A percentile compares a stretch with the other conserved stretches of the same genome.
phyloP scores from a whole-genome alignment of 2,888 invertebrate genomes.

The Dicranocentrus wangi region DNA sequence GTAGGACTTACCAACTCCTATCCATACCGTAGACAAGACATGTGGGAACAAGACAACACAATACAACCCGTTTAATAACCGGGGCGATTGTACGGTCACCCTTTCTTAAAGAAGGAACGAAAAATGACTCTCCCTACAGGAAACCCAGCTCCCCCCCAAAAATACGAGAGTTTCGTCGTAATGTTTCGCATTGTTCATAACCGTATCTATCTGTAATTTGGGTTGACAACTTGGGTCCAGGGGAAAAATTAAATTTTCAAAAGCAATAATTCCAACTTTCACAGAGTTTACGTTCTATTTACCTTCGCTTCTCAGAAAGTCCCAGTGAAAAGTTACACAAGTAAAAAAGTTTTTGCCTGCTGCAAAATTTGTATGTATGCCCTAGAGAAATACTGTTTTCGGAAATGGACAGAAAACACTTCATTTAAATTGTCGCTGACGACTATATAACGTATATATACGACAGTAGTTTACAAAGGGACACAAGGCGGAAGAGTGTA shows the following conservation, averaged over 20 bases:
- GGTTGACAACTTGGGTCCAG: too few relatives aligned
- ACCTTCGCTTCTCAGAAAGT: too few relatives aligned
- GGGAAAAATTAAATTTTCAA: too few relatives aligned
- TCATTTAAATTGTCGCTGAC: constrained; percentile 17
- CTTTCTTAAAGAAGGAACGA: constrained; percentile 35
- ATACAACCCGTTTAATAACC: constrained; percentile 67
- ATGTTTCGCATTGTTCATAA: background rate
- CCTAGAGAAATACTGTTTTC: constrained; percentile 50
- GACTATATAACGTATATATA: constrained; percentile 9
- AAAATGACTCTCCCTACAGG: background rate
- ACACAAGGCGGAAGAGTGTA: constrained; percentile 31
- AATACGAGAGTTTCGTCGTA: background rate
- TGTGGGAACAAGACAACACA: constrained; percentile 71
- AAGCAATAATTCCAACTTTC: too few relatives aligned
- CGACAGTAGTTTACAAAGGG: constrained; percentile 25
- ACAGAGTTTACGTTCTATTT: too few relatives aligned
- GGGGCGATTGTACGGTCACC: constrained; percentile 63
- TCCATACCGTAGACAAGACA: constrained; percentile 71
- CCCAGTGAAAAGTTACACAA: too few relatives aligned
- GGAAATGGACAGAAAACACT: constrained; percentile 23
- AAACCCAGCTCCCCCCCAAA: background rate
- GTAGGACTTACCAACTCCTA: constrained; percentile 71
- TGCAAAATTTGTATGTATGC: constrained; percentile 10
- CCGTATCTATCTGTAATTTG: background rate
- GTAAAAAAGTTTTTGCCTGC: background rate